phyloP scores from a whole-genome alignment of 1,140 invertebrate genomes.

The Scaptomyza montana region DNA sequence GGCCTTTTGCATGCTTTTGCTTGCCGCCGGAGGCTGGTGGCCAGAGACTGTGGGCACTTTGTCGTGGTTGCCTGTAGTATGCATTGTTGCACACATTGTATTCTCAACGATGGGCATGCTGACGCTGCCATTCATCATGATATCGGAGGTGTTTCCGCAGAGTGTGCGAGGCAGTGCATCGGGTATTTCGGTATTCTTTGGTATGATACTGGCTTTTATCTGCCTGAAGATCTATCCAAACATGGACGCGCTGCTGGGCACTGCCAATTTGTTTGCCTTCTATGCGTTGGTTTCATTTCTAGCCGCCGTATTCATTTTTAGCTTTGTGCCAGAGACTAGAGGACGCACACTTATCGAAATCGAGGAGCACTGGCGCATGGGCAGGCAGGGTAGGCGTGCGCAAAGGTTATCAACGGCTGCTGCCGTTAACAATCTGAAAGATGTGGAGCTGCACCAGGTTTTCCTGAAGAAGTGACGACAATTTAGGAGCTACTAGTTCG shows the following conservation, averaged over 20 bases:
- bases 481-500: not conserved
- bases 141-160: conserved; percentile 90
- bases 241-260: conserved; percentile 85
- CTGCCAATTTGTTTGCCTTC: conserved; percentile 89
- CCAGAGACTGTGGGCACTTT: conserved; percentile 51
- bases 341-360: conserved; percentile 91
- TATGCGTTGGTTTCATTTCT: conserved; percentile 88
- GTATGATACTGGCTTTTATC: conserved; percentile 89
- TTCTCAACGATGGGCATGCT: conserved; percentile 87
- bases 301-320: conserved; percentile 88
- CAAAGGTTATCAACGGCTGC: conserved; percentile 26
- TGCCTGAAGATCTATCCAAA: conserved; percentile 90
- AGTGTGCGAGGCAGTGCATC: conserved; percentile 88
- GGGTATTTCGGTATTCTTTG: conserved; percentile 87
- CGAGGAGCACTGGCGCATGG: conserved; percentile 85
- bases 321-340: conserved; percentile 92
- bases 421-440: conserved; percentile 55
- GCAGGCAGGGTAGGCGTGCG: conserved; percentile 49
- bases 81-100: conserved; percentile 86
- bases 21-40: conserved; percentile 84
- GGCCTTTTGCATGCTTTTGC: conserved; percentile 85
- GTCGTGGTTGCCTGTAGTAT: conserved; percentile 84
- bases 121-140: conserved; percentile 89
- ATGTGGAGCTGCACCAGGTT: conserved; percentile 65
- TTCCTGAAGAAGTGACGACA: conserved; percentile 61